Evolutionary conservation across 2,113 vertebrate species (phyloP).

Genomic region (Spea bombifrons): DNA sequence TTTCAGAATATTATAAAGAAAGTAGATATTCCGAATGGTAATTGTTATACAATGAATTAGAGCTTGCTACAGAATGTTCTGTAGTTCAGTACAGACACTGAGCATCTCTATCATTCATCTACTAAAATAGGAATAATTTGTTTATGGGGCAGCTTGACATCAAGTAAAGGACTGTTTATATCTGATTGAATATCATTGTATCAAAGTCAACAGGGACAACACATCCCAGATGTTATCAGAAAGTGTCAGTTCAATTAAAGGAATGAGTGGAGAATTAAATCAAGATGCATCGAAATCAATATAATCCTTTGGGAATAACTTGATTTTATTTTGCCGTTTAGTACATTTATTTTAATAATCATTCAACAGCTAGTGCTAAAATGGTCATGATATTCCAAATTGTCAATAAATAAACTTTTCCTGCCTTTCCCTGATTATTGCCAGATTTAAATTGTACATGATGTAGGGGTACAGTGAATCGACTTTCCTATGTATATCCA

Average conservation of each 20-base stretch:
- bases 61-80: neutral
- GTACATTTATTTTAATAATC: slow-evolving; percentile 76
- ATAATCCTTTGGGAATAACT: slow-evolving; percentile 74
- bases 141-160: slow-evolving; percentile 51
- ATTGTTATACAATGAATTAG: too few relatives aligned
- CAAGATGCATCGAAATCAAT: slow-evolving; percentile 77
- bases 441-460: too few relatives aligned
- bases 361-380: slow-evolving; percentile 48
- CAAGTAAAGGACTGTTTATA: slow-evolving; percentile 51
- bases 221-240: slow-evolving; percentile 63
- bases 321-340: slow-evolving; percentile 69
- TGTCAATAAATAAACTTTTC: too few relatives aligned
- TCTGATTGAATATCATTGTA: slow-evolving; percentile 60
- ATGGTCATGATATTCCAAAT: too few relatives aligned
- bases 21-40: too few relatives aligned
- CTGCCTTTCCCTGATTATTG: too few relatives aligned
- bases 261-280: slow-evolving; percentile 78
- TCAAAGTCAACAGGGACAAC: slow-evolving; percentile 60
- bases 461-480: too few relatives aligned
- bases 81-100: neutral
- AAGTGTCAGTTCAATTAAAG: slow-evolving; percentile 78
- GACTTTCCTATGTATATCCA: too few relatives aligned
- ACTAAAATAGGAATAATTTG: neutral
- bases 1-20: too few relatives aligned
- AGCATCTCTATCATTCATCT: neutral